Percentiles rank a stretch among this genome's conserved stretches.
These are phyloP conservation scores for Kuschelorhynchus macadamiae DNA, from an alignment of 2,888 invertebrate genomes.

Conservation along the genomic window DNA sequence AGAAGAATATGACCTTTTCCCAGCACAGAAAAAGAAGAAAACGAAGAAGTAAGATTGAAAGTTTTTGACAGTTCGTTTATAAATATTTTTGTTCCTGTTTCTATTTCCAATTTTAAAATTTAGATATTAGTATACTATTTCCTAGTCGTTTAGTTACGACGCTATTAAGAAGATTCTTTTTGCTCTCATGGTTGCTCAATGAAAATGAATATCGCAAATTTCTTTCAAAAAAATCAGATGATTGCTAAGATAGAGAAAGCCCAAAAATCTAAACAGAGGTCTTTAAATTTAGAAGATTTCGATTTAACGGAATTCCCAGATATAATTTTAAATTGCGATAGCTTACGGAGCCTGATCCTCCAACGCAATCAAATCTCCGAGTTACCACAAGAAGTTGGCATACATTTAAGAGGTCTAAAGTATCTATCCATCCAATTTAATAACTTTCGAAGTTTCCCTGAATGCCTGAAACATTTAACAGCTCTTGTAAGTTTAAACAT, in stretches of 20 bases:
- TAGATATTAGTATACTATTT: too few relatives aligned
- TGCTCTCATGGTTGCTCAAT: too few relatives aligned
- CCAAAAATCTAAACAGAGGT: conserved; percentile 72
- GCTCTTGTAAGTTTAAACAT: conserved; percentile 76
- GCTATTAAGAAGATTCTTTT: too few relatives aligned
- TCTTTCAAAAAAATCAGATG: conserved; percentile 78
- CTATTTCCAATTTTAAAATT: too few relatives aligned
- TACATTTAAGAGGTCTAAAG: conserved; percentile 72
- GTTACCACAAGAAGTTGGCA: conserved; percentile 70
- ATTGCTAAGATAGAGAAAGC: conserved; percentile 78
- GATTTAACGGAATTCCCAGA: conserved; percentile 76
- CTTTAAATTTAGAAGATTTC: conserved; percentile 75
- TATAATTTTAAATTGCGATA: conserved; percentile 72
- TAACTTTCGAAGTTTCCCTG: conserved; percentile 73
- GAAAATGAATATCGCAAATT: conserved; percentile 64
- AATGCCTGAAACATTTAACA: conserved; percentile 73
- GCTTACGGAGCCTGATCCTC: conserved; percentile 75
- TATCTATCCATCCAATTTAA: conserved; percentile 79
- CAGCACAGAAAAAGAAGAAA: too few relatives aligned
- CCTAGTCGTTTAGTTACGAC: too few relatives aligned
- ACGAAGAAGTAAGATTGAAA: too few relatives aligned
- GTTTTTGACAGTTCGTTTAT: too few relatives aligned
- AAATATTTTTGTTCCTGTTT: too few relatives aligned
- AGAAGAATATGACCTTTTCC: too few relatives aligned
- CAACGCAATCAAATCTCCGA: conserved; percentile 76